These are phyloP conservation scores for Desoria tigrina DNA, from an alignment of 2,888 invertebrate genomes.

Conservation along the genomic window DNA sequence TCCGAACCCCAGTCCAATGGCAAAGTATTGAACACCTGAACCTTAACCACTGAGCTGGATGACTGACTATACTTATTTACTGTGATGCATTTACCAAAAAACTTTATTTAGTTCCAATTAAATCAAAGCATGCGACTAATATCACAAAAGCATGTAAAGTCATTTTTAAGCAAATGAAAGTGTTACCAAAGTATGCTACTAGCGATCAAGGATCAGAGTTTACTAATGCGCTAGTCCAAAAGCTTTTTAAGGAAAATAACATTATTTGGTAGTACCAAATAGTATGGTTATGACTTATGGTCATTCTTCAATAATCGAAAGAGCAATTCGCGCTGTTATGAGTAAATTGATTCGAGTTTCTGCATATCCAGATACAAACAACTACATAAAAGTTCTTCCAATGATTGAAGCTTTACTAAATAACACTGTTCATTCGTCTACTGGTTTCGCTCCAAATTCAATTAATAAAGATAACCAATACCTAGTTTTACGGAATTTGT, in stretches of 20 bases:
- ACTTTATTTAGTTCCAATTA: neutral
- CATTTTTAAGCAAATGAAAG: constrained; percentile 3
- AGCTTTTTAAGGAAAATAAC: constrained; percentile 1
- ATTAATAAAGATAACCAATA: constrained; percentile 8
- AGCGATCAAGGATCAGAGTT: constrained; percentile 5
- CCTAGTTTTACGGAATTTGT: constrained; percentile 6
- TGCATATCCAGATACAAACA: constrained; percentile 2
- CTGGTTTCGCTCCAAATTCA: neutral
- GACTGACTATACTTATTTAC: neutral
- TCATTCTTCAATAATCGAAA: neutral
- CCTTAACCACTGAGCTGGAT: too few species aligned
- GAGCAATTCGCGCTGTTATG: constrained; percentile 11
- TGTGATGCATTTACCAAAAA: constrained; percentile 1
- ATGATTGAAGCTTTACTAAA: neutral
- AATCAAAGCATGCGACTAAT: neutral
- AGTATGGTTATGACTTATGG: constrained; percentile 1
- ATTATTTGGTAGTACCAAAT: constrained; percentile 10
- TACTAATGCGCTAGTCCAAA: neutral
- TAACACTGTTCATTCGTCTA: neutral
- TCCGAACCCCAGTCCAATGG: too few species aligned
- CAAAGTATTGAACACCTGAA: too few species aligned
- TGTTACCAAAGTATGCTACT: neutral
- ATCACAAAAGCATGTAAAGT: constrained; percentile 4
- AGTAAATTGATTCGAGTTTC: constrained; percentile 7
- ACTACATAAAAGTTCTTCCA: constrained; percentile 1